phyloP scores from a whole-genome alignment of 1,140 invertebrate species.

The Mercenaria mercenaria region DNA sequence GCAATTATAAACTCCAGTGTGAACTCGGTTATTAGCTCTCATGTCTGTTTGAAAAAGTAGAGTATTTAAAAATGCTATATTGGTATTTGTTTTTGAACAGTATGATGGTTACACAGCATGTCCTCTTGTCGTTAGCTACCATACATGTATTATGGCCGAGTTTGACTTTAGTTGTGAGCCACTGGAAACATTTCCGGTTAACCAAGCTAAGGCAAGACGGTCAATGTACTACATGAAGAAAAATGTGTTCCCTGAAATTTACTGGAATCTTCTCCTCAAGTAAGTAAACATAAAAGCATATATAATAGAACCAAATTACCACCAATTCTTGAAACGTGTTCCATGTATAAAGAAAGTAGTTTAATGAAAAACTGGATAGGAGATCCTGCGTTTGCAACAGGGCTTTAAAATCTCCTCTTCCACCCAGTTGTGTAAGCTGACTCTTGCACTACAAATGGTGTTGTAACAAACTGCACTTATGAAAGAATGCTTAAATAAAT shows the following conservation, averaged over 20 bases:
- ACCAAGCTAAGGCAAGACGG: conserved; percentile 94
- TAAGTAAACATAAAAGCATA: too few species aligned
- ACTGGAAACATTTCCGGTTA: conserved; percentile 96
- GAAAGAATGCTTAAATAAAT: too few species aligned
- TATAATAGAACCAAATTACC: neutral
- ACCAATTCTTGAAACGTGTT: neutral
- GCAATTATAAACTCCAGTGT: too few species aligned
- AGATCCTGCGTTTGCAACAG: too few species aligned
- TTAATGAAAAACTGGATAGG: neutral
- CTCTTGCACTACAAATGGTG: too few species aligned
- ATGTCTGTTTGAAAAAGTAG: too few species aligned
- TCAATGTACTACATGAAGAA: conserved; percentile 95
- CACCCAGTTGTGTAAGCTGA: too few species aligned
- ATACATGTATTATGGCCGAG: conserved; percentile 95
- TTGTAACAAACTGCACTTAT: too few species aligned
- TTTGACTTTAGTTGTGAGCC: conserved; percentile 96
- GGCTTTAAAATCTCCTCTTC: too few species aligned
- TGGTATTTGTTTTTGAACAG: conserved; percentile 76
- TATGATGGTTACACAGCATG: conserved; percentile 99
- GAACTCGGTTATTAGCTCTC: too few species aligned
- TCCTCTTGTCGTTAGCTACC: conserved; percentile 96
- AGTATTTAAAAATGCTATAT: too few species aligned
- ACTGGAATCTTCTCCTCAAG: conserved; percentile 96
- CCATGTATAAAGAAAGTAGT: neutral
- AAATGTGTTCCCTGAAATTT: conserved; percentile 94